Conservation (phyloP, 1,140 invertebrate species). For the Bombus waltoni region DNA sequence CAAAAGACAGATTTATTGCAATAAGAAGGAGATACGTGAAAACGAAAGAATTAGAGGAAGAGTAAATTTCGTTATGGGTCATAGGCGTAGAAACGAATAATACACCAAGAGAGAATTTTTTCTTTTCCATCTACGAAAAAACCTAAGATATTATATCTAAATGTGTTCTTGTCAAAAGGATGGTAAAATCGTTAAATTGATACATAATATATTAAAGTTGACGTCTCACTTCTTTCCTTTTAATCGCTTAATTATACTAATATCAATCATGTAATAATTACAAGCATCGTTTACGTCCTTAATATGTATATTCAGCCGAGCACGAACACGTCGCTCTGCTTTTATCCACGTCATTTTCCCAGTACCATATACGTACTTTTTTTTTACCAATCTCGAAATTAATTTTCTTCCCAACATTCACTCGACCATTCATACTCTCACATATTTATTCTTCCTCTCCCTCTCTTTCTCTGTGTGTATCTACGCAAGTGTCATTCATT, state of each 20-base stretch:
- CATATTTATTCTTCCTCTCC: slow-evolving; percentile 4
- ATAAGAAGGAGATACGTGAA: slow-evolving; percentile 29
- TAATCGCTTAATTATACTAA: slow-evolving; percentile 82
- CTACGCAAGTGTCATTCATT: slow-evolving; percentile 21
- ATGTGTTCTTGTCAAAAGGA: slow-evolving; percentile 68
- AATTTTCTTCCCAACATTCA: slow-evolving; percentile 31
- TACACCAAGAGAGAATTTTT: slow-evolving; percentile 35
- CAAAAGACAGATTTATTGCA: slow-evolving; percentile 36
- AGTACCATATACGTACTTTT: slow-evolving; percentile 20
- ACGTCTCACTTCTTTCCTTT: slow-evolving; percentile 70
- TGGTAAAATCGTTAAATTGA: slow-evolving; percentile 77
- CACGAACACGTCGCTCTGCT: slow-evolving; percentile 71
- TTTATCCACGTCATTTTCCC: slow-evolving; percentile 10
- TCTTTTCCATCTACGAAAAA: slow-evolving; percentile 59
- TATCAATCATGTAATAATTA: slow-evolving; percentile 82
- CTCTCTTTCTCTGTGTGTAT: slow-evolving; percentile 6
- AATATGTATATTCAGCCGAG: slow-evolving; percentile 75
- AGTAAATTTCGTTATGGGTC: background rate
- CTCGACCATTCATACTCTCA: background rate
- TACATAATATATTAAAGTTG: slow-evolving; percentile 81
- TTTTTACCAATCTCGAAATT: slow-evolving; percentile 35
- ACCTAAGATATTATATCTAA: slow-evolving; percentile 71
- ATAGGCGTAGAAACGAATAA: slow-evolving; percentile 30
- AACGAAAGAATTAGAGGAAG: slow-evolving; percentile 18
- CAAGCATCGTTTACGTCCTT: slow-evolving; percentile 82